Evolutionary conservation across 2,797 vertebrate genomes (phyloP).

Genomic region (Stomatorhinus walkeri): DNA sequence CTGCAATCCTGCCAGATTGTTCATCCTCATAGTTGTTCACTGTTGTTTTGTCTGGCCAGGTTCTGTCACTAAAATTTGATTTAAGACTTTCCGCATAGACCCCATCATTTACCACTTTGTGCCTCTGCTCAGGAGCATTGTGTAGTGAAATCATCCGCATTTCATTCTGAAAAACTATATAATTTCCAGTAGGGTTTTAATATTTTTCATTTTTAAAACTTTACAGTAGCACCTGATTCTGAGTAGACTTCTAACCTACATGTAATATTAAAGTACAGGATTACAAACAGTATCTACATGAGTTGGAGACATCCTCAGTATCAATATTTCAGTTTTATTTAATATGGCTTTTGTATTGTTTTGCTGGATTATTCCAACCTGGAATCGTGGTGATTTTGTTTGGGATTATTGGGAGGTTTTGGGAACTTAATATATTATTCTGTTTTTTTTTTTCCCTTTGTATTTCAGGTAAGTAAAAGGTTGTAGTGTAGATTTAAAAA

Average conservation of each 20-base stretch:
- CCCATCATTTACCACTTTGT: neutral
- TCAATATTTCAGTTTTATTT: neutral
- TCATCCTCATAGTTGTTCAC: neutral
- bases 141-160: neutral
- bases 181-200: neutral
- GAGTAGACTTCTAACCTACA: neutral
- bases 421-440: neutral
- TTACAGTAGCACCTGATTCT: slow-evolving; percentile 1
- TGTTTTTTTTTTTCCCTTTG: neutral
- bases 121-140: neutral
- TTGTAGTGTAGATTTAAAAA: neutral
- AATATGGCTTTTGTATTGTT: neutral
- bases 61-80: neutral
- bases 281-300: neutral
- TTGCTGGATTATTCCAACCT: neutral
- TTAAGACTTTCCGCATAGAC: neutral
- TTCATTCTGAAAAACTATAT: neutral
- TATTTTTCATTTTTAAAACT: neutral
- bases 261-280: neutral
- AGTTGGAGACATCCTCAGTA: neutral
- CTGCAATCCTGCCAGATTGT: neutral
- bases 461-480: slow-evolving; percentile 3
- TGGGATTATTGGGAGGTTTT: slow-evolving; percentile 6
- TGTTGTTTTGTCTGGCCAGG: neutral
- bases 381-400: neutral